Evolutionary conservation across 2,797 vertebrate species (phyloP), one percentile per base, ranked within the genome.

Genomic region (Gouania willdenowi): DNA sequence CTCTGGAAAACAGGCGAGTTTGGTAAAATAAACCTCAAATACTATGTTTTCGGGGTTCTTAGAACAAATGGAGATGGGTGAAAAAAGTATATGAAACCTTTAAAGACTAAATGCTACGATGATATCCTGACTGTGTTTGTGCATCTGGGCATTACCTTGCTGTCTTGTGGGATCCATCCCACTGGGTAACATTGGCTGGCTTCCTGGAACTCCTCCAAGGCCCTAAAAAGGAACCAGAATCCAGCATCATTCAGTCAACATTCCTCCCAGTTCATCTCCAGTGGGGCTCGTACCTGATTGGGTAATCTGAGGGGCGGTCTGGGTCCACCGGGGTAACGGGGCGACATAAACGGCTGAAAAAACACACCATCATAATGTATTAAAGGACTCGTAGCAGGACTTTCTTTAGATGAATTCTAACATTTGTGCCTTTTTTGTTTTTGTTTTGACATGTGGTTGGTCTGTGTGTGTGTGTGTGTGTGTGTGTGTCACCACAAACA

Each of bases 151-250:
- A 5, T n/a, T 37, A 98, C 94, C 94, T 91, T 96, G 94, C 74
- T 97, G 95, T 81, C 95, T 88, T 45, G 92, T 93, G 51, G 94
- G 94, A 83, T 98, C 95, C 92, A 98, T 97, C 50, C 94, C 95
- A 25, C 91, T 94, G 49, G 93, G 91, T 68, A 98, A 87, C 83
- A 99, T 91, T 8, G 92, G 82, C 78, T 97, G 95, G 75, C 91
- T 91, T 45, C 94, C 95, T 19, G 95, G 93, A 46, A 96, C 94
- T 60, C 91, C 93, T 66, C 91, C 94, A 19, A 98, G 90, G 52
- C 92, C 91, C 96, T 98, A 47, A 14, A 71, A 26, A 82, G 39
- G 55, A 10, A 52, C 63, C 33, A 62, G 19, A 24, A 52, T 18
- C 28, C 47, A 44, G 34, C 39, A 6, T 20, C 5, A 20, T 20